These are phyloP conservation scores for Rutpela maculata DNA, from an alignment of 2,888 invertebrate genomes.

Conservation along the genomic window DNA sequence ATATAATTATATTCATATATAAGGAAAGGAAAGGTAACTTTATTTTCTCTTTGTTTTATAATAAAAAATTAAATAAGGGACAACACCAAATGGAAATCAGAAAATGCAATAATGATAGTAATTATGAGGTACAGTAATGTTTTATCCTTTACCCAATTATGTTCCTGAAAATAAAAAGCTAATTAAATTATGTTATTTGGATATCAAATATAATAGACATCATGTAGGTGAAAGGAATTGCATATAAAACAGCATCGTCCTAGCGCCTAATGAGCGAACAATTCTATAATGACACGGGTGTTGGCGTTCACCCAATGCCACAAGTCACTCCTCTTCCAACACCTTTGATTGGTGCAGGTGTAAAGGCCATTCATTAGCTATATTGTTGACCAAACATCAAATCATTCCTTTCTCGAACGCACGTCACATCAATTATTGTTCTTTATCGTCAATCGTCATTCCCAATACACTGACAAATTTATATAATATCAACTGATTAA, in stretches of 20 bases:
- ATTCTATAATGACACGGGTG: conserved; percentile 51
- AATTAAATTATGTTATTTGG: conserved; percentile 26
- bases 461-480: conserved; percentile 35
- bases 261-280: conserved; percentile 41
- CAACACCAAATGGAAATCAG: too few species aligned
- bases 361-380: conserved; percentile 49
- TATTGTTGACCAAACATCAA: conserved; percentile 41
- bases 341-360: conserved; percentile 50
- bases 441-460: conserved; percentile 6
- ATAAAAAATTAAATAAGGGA: too few species aligned
- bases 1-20: too few species aligned
- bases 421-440: conserved; percentile 38
- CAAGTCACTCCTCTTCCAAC: conserved; percentile 49
- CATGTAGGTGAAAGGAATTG: conserved; percentile 39
- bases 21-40: too few species aligned
- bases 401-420: conserved; percentile 34
- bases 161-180: conserved; percentile 6
- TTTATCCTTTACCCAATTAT: not conserved
- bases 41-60: too few species aligned
- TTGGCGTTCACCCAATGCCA: conserved; percentile 49
- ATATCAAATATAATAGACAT: conserved; percentile 27
- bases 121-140: not conserved
- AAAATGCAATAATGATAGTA: not conserved
- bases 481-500: conserved; percentile 27
- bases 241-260: conserved; percentile 24